Evolutionary conservation across 92 coral and sea anemone genomes (phyloP).

Genomic region (Chrysogorgia sp.): DNA sequence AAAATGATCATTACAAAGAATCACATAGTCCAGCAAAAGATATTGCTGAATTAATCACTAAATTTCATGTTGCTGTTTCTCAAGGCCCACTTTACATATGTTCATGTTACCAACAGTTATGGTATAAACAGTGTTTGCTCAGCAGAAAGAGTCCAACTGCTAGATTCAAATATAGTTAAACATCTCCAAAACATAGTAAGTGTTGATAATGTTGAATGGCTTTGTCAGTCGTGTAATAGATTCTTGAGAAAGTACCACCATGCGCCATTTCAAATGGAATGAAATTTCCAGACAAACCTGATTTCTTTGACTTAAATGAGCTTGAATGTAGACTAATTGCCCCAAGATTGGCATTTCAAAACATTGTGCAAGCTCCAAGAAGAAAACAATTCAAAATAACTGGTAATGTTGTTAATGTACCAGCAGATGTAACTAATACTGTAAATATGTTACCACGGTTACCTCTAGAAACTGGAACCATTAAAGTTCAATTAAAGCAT

Average conservation of each 20-base stretch:
- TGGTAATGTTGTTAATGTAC: conserved; percentile 47
- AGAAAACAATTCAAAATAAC: conserved; percentile 53
- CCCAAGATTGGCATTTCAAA: conserved; percentile 58
- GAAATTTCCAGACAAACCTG: conserved; percentile 47
- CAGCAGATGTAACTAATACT: conserved; percentile 50
- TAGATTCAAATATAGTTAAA: conserved; percentile 45
- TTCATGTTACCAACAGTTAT: conserved; percentile 59
- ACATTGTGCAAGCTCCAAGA: conserved; percentile 58
- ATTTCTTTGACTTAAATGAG: conserved; percentile 47
- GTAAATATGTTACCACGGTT: conserved; percentile 47
- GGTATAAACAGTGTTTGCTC: conserved; percentile 66
- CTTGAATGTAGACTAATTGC: conserved; percentile 53
- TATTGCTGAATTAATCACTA: neutral
- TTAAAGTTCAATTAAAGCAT: conserved; percentile 55
- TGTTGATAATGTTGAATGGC: conserved; percentile 64
- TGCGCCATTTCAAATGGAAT: conserved; percentile 39
- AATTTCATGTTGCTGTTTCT: conserved; percentile 26
- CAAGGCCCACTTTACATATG: conserved; percentile 36
- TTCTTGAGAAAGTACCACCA: conserved; percentile 36
- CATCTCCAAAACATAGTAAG: conserved; percentile 39
- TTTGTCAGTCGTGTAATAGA: conserved; percentile 54
- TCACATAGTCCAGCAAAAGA: too few relatives aligned
- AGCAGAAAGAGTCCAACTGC: conserved; percentile 54
- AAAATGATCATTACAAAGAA: too few relatives aligned
- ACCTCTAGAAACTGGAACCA: conserved; percentile 48